Evolutionary conservation across 1,140 invertebrate genomes (phyloP), one percentile per base, ranked within the genome.

Genomic region (Lucilia sericata): DNA sequence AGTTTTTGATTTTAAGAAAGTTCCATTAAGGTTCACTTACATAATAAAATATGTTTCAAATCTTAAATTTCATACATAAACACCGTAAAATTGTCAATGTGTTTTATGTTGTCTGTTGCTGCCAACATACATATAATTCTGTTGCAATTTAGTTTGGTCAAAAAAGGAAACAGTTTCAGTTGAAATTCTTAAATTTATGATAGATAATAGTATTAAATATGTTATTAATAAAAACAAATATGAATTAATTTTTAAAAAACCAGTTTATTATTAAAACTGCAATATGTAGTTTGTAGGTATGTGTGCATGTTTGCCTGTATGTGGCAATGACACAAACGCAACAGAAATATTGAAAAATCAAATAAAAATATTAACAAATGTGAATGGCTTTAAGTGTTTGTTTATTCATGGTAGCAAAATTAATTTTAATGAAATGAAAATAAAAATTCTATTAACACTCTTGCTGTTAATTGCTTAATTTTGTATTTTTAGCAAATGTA

Each of bases 401-500:
- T n/a, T n/a, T n/a, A 60, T 17, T 60, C 55, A 60, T 60, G 55
- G 55, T 17, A 60, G n/a, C 55, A 60, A 60, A 60, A 3, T 60
- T 17, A 17, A 60, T 60, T 60, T 60, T 17, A 60, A 7, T 7
- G 55, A 17, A 60, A n/a, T 60, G n/a, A 60, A 60, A 60, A 60
- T 60, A 60, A 60, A 60, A n/a, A 60, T 60, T 60, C 55, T 60
- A 60, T 60, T 60, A 60, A 60, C 55, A 60, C 55, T 60, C 2
- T 60, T 42, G 42, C 42, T 55, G 3, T 55, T 60, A 60, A 60
- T 60, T 60, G 51, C 51, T 60, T 60, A 17, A 60, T 60, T 60
- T 60, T 60, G n/a, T 60, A 14, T 60, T 17, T 60, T 7, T 60
- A 14, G 14, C 25, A 30, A 30, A 30, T 30, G 55, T 2, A 14